phyloP scores from a whole-genome alignment of 2,113 vertebrate species.

The Clarias batrachus region DNA sequence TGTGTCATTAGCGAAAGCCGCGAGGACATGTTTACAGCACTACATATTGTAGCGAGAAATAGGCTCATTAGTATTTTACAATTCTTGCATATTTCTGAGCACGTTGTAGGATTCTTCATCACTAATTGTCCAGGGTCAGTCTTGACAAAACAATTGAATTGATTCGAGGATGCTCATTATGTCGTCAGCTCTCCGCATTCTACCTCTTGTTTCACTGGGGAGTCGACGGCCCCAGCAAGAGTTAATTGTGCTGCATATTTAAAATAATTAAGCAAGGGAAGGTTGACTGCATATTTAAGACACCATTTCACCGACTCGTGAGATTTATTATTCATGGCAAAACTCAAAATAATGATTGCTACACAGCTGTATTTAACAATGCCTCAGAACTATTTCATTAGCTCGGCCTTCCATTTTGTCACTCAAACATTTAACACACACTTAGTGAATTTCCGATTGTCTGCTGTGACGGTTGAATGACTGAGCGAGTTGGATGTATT shows the following conservation, averaged over 20 bases:
- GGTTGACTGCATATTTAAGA: constrained; percentile 59
- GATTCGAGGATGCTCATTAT: constrained; percentile 69
- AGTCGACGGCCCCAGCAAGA: constrained; percentile 47
- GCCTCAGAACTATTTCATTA: constrained; percentile 40
- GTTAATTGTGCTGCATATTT: constrained; percentile 57
- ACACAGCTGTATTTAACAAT: constrained; percentile 28
- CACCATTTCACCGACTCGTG: constrained; percentile 46
- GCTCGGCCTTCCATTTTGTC: constrained; percentile 26
- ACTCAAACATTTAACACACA: background rate
- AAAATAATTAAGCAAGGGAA: constrained; percentile 62
- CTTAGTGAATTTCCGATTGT: background rate
- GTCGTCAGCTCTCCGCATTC: constrained; percentile 58
- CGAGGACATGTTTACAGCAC: background rate
- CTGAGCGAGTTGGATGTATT: background rate
- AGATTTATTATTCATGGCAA: constrained; percentile 44
- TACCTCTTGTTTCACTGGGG: constrained; percentile 58
- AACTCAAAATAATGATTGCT: constrained; percentile 28
- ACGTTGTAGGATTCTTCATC: background rate
- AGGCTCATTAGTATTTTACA: constrained; percentile 9
- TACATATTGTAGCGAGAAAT: background rate
- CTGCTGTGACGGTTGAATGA: too few relatives aligned
- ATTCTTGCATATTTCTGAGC: background rate
- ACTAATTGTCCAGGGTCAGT: constrained; percentile 54
- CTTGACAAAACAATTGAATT: constrained; percentile 61
- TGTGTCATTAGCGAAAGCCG: background rate